These are phyloP conservation scores for Phengaris arion DNA, from an alignment of 2,888 invertebrate genomes.

Conservation along the genomic window DNA sequence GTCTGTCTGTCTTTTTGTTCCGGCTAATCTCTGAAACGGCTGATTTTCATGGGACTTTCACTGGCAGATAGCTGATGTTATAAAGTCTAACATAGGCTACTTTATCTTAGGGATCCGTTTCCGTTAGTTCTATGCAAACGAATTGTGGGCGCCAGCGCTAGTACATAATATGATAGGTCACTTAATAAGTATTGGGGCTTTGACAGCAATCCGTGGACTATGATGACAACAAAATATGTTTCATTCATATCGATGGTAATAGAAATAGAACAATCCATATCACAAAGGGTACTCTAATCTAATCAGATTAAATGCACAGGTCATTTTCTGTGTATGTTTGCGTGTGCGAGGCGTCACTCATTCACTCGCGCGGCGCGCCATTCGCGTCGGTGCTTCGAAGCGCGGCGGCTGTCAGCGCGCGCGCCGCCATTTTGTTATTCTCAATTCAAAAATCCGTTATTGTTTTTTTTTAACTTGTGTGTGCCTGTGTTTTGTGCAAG, in stretches of 20 bases:
- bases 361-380: conserved; percentile 42
- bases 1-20: too few relatives aligned
- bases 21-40: too few relatives aligned
- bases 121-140: too few relatives aligned
- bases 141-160: too few relatives aligned
- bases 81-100: too few relatives aligned
- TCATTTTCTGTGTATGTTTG: conserved; percentile 47
- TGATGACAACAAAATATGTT: background rate
- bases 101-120: too few relatives aligned
- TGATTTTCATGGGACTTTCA: too few relatives aligned
- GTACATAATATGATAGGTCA: too few relatives aligned
- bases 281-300: conserved; percentile 62
- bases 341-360: conserved; percentile 44
- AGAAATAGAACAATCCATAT: conserved; percentile 51
- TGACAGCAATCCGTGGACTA: too few relatives aligned
- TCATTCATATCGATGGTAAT: conserved; percentile 30
- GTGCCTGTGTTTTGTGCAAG: conserved; percentile 51
- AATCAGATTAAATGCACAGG: conserved; percentile 62
- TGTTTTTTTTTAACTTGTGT: conserved; percentile 37
- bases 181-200: too few relatives aligned
- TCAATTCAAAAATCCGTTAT: conserved; percentile 51
- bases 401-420: conserved; percentile 57
- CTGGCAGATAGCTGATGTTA: too few relatives aligned
- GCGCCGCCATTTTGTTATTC: conserved; percentile 49
- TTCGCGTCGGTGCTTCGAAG: conserved; percentile 64